These are phyloP conservation scores for Perca flavescens DNA, from an alignment of 2,113 vertebrate genomes.

Conservation along the genomic window DNA sequence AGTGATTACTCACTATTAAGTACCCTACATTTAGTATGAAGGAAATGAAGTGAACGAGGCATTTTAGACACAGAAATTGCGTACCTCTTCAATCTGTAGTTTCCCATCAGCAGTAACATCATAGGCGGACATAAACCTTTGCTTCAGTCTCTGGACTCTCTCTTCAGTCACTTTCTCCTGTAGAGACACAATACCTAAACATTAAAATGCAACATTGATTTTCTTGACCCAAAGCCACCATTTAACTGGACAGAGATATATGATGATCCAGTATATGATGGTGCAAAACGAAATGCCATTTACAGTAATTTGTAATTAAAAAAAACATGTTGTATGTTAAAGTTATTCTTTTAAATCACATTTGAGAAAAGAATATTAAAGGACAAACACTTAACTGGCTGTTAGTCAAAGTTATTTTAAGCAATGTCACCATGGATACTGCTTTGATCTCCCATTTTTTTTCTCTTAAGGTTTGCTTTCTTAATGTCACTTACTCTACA, in stretches of 20 bases:
- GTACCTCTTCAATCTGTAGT: conserved; percentile 93
- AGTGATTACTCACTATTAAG: neutral
- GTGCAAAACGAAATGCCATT: neutral
- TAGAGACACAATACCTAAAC: conserved; percentile 25
- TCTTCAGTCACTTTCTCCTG: conserved; percentile 88
- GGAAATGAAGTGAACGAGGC: neutral
- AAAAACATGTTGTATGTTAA: neutral
- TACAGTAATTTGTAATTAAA: neutral
- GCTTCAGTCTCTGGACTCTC: conserved; percentile 86
- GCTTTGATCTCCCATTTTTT: neutral
- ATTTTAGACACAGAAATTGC: neutral
- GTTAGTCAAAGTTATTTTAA: conserved; percentile 52
- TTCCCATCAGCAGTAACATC: conserved; percentile 86
- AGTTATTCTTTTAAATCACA: neutral
- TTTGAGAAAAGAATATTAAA: neutral
- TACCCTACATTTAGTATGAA: neutral
- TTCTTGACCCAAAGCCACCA: neutral
- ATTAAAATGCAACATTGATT: neutral
- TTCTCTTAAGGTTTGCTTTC: conserved; percentile 8
- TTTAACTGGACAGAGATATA: neutral
- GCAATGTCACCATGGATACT: conserved; percentile 67
- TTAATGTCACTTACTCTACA: neutral
- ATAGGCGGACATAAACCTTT: conserved; percentile 87
- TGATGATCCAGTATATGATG: neutral
- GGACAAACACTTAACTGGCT: neutral